A percentile compares a stretch with the other conserved stretches of the same genome.
Evolutionary conservation across 2,113 vertebrate genomes (phyloP).

Genomic region (Suricata suricatta): DNA sequence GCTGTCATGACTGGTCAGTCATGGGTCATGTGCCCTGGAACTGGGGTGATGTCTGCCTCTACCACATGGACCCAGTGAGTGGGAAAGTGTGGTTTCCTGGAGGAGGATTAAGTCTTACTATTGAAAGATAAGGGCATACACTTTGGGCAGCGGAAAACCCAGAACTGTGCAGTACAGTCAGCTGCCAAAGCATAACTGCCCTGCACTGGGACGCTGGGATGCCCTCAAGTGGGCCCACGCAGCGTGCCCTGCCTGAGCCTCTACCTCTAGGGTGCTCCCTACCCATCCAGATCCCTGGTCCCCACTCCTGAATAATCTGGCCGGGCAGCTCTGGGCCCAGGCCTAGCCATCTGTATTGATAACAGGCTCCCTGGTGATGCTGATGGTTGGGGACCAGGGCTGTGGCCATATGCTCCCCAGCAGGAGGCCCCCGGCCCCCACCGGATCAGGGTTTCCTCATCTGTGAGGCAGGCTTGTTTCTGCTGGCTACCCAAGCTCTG

Average conservation of each 20-base stretch:
- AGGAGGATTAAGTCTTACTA: background rate
- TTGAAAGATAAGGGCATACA: background rate
- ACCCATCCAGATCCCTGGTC: background rate
- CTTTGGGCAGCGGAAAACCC: background rate
- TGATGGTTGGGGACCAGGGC: background rate
- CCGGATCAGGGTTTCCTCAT: background rate
- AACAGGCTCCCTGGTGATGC: background rate
- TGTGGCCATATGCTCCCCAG: background rate
- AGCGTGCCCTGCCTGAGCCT: too few relatives aligned
- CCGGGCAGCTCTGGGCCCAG: background rate
- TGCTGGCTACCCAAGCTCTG: background rate
- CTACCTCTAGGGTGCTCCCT: background rate
- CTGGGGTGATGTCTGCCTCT: background rate
- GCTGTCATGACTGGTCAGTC: background rate
- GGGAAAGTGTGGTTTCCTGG: background rate
- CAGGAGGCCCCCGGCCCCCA: background rate
- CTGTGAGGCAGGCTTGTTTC: background rate
- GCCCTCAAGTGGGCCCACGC: too few relatives aligned
- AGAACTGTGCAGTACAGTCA: background rate
- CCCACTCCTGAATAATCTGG: background rate
- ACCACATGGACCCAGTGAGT: fast-evolving
- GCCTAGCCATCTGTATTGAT: background rate
- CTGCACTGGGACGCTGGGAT: background rate
- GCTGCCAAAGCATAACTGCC: too few relatives aligned
- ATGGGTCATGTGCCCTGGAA: background rate